Evolutionary conservation across 2,888 invertebrate species (phyloP), one percentile per base, ranked within the genome.

Genomic region (Melieria omissa): DNA sequence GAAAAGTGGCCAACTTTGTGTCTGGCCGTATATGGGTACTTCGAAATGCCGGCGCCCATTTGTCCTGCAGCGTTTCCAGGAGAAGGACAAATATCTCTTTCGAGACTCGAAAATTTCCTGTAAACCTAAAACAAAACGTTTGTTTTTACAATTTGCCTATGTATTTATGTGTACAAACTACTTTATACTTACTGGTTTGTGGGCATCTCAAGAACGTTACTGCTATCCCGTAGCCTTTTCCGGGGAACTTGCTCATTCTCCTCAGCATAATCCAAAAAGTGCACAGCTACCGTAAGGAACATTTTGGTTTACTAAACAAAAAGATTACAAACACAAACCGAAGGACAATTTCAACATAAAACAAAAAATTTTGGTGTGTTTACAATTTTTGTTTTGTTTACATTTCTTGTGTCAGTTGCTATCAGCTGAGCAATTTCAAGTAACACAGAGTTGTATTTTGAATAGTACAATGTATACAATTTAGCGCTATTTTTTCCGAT

Each of bases 181-280:
- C 29, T 29, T 63, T 49, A 45, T 58, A 8, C 29, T 44, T 52
- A 72, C 68, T 57, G 14, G 12, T 72, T 64, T 3, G 67, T 60
- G 3, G 72, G 41, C 16, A 68, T n/a, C n/a, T 72, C 72, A 5
- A 72, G 14, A 10, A 72, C 64, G 55, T 72, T 72, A 52, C 64
- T 14, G 10, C 64, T 60, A 60, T 72, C 72, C 5, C 72, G 57
- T 47, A 72, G 42, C n/a, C 54, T 54, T 60, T 12, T 72, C 6
- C 54, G 29, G 5, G 55, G 61, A 9, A 71, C 29, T 1, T 57
- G 62, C 4, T 42, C 10, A 52, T 65, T 29, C 5, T 44, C 41
- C 1, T 12, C 44, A 60, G 67, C 72, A 66, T 66, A 29, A 29
- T 29, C 29, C 29, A 29, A 29, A 29, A 29, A 29, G 29, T 29